phyloP scores from a whole-genome alignment of 1,140 invertebrate genomes.

The Belonocnema kinseyi region DNA sequence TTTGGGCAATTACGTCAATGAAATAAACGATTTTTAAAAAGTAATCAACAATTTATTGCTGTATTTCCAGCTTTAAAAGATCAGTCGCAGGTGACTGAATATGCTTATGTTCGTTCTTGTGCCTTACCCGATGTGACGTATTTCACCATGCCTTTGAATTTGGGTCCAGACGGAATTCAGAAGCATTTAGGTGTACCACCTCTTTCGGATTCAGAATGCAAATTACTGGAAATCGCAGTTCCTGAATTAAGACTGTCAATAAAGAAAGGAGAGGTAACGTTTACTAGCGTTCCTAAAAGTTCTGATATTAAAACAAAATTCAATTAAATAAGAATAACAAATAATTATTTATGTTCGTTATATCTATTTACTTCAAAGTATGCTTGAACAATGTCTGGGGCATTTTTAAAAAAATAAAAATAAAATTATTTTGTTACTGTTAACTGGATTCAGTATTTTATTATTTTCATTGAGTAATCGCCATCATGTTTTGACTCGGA shows the following conservation, averaged over 20 bases:
- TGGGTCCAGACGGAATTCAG: constrained; percentile 74
- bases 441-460: too few relatives aligned
- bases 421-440: too few relatives aligned
- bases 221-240: constrained; percentile 74
- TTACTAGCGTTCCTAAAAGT: neutral
- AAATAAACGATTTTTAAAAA: neutral
- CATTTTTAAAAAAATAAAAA: too few relatives aligned
- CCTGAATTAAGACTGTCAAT: constrained; percentile 75
- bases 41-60: constrained; percentile 27
- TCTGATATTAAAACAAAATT: neutral
- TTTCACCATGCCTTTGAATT: constrained; percentile 66
- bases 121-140: constrained; percentile 70
- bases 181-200: constrained; percentile 77
- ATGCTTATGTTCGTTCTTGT: constrained; percentile 75
- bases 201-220: constrained; percentile 76
- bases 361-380: too few relatives aligned
- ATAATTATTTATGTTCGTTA: neutral
- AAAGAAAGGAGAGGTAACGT: constrained; percentile 70
- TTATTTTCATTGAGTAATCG: too few relatives aligned
- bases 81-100: constrained; percentile 74
- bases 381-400: too few relatives aligned
- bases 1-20: neutral
- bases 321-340: neutral
- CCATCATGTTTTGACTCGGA: too few relatives aligned
- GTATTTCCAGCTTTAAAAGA: constrained; percentile 73